phyloP scores from a whole-genome alignment of 2,797 vertebrate genomes.

The Masticophis lateralis region DNA sequence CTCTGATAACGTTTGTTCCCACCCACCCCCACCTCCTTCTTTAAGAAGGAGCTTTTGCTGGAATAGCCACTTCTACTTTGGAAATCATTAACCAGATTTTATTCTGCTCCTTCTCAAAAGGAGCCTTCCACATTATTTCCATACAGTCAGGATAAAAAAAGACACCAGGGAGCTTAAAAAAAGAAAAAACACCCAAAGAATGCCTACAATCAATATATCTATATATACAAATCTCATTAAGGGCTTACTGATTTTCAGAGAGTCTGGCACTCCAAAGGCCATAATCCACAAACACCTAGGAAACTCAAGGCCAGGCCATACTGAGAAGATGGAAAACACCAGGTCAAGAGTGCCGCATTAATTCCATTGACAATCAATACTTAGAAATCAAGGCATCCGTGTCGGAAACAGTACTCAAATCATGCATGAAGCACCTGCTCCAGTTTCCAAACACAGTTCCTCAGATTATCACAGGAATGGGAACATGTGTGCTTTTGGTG shows the following conservation, averaged over 20 bases:
- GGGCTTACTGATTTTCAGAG: constrained; percentile 7
- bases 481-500: background rate
- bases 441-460: background rate
- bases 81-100: constrained; percentile 67
- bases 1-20: constrained; percentile 54
- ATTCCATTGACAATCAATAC: background rate
- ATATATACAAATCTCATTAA: constrained; percentile 3
- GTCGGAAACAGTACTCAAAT: no score
- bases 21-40: constrained; percentile 37
- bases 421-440: background rate
- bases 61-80: constrained; percentile 57
- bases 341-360: background rate
- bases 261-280: background rate
- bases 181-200: constrained; percentile 40
- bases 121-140: constrained; percentile 46
- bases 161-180: constrained; percentile 42
- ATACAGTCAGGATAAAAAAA: constrained; percentile 58
- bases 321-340: background rate
- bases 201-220: constrained; percentile 26
- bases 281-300: background rate
- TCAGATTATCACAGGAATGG: background rate
- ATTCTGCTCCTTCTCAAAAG: constrained; percentile 45
- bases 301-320: background rate
- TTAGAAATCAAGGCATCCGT: background rate
- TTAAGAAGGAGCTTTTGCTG: constrained; percentile 57